Percentiles rank a stretch among this genome's conserved stretches.
Evolutionary conservation across 2,888 invertebrate genomes (phyloP).

Genomic region (Apoderus coryli): DNA sequence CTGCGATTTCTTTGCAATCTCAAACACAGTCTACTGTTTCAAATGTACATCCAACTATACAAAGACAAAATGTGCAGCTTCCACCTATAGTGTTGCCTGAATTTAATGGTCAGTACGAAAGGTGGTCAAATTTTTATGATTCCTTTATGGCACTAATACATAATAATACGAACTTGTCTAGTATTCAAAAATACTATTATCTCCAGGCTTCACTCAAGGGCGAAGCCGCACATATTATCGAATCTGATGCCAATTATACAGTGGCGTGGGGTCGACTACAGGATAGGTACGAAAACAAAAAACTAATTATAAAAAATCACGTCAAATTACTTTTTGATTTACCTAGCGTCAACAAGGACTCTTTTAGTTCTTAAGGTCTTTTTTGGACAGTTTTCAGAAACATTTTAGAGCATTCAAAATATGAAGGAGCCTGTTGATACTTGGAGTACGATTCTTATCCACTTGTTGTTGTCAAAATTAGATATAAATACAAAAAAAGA

Average conservation of each 20-base stretch:
- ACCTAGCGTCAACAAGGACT: slow-evolving; percentile 3
- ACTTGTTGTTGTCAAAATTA: slow-evolving; percentile 5
- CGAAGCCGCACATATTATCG: slow-evolving; percentile 6
- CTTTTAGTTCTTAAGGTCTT: neutral
- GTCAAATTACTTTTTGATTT: slow-evolving; percentile 7
- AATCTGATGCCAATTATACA: slow-evolving; percentile 6
- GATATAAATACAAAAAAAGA: slow-evolving; percentile 5
- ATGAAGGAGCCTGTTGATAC: slow-evolving; percentile 4
- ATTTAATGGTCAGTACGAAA: slow-evolving; percentile 5
- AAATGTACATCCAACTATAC: too few relatives aligned
- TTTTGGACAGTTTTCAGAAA: slow-evolving; percentile 6
- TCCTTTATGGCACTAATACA: slow-evolving; percentile 7
- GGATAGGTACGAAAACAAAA: slow-evolving; percentile 8
- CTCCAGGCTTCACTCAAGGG: slow-evolving; percentile 6
- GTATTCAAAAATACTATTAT: slow-evolving; percentile 8
- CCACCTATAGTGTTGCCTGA: too few relatives aligned
- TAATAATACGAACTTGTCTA: slow-evolving; percentile 5
- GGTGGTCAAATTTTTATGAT: slow-evolving; percentile 6
- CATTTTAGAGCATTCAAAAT: slow-evolving; percentile 7
- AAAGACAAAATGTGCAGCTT: too few relatives aligned
- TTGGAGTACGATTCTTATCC: slow-evolving; percentile 7
- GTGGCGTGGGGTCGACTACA: slow-evolving; percentile 3
- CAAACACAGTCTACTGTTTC: too few relatives aligned
- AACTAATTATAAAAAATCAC: slow-evolving; percentile 6
- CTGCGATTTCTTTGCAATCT: too few relatives aligned